Conservation (phyloP, 2,113 vertebrate genomes). For the Grammatotria lemairii region DNA sequence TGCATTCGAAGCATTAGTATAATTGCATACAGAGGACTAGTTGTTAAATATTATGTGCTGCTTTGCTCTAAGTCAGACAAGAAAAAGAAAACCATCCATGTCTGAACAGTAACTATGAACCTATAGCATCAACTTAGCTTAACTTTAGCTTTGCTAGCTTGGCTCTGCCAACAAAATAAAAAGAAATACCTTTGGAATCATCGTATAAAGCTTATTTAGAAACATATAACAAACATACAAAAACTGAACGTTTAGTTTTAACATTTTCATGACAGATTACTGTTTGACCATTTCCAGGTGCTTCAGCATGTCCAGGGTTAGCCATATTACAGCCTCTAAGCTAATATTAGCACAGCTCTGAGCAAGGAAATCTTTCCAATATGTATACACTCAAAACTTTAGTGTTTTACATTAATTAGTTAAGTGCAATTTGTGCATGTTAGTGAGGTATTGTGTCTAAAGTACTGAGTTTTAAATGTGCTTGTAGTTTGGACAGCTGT, state of each 20-base stretch:
- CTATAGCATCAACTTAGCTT: background rate
- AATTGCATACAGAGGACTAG: background rate
- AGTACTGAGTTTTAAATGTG: background rate
- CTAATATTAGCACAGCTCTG: background rate
- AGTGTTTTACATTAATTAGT: background rate
- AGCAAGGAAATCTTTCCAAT: background rate
- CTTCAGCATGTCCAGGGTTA: background rate
- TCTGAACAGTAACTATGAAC: background rate
- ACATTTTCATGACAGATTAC: background rate
- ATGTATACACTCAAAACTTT: background rate
- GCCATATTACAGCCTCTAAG: background rate
- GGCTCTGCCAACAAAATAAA: background rate
- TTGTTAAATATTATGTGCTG: background rate
- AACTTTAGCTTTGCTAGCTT: background rate
- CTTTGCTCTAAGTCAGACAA: background rate
- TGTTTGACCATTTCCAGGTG: background rate
- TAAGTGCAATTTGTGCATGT: background rate
- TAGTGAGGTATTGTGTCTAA: background rate
- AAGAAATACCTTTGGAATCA: background rate
- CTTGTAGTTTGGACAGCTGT: background rate
- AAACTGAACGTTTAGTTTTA: background rate
- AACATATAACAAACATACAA: background rate
- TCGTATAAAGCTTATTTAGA: fast-evolving
- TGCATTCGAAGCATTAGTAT: background rate
- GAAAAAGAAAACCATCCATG: background rate